Evolutionary conservation across 2,797 vertebrate species (phyloP).

Genomic region (Tolypeutes matacus): DNA sequence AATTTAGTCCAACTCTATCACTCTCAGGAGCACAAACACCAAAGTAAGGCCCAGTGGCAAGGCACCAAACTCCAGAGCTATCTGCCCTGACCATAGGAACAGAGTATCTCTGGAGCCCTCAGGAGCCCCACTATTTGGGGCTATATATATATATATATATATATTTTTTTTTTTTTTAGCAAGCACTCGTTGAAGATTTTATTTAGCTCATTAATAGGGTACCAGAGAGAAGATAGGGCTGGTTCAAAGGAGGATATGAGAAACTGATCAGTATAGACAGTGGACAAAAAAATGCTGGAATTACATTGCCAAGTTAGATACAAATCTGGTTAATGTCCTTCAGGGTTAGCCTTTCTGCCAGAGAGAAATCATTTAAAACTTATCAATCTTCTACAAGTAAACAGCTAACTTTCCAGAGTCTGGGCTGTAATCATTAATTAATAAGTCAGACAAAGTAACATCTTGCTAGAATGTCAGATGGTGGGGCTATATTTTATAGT

Average conservation of each 20-base stretch:
- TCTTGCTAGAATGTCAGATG: background rate
- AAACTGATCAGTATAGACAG: background rate
- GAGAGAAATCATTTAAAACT: conserved; percentile 27
- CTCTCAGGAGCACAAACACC: too few relatives aligned
- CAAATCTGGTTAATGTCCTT: background rate
- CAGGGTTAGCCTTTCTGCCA: background rate
- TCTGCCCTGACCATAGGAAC: too few relatives aligned
- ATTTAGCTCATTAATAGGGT: background rate
- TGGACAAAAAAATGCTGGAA: background rate
- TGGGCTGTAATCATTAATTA: background rate
- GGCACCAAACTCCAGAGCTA: too few relatives aligned
- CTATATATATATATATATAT: too few relatives aligned
- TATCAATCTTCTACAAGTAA: background rate
- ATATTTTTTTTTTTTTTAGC: too few relatives aligned
- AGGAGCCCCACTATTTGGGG: too few relatives aligned
- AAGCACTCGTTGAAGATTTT: background rate
- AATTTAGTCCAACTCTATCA: too few relatives aligned
- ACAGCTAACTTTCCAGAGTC: background rate
- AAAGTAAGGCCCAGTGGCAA: too few relatives aligned
- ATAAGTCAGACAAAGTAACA: background rate
- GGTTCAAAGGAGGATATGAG: background rate
- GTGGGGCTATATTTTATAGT: too few relatives aligned
- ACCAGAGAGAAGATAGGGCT: background rate
- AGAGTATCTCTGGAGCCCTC: too few relatives aligned
- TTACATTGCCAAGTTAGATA: background rate